Percentiles rank a stretch among this genome's conserved stretches.
Evolutionary conservation across 2,113 vertebrate genomes (phyloP).

Genomic region (Oreotrochilus melanogaster): DNA sequence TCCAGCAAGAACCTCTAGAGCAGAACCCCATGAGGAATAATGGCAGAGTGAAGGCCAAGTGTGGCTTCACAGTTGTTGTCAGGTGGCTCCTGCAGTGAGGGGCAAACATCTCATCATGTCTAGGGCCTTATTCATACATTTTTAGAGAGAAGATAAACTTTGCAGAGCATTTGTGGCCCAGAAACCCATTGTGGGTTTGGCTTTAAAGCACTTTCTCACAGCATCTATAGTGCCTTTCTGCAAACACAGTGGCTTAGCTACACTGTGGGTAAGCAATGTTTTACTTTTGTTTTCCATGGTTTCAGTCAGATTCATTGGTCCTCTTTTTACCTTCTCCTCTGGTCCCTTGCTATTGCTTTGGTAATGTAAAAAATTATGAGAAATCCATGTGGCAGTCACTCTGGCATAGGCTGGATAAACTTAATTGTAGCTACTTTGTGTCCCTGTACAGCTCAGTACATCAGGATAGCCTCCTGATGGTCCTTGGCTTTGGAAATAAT

Average conservation of each 20-base stretch:
- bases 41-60: background rate
- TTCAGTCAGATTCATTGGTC: background rate
- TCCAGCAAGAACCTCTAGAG: background rate
- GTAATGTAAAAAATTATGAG: background rate
- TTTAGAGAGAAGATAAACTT: background rate
- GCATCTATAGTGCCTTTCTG: background rate
- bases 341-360: background rate
- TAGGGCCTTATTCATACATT: background rate
- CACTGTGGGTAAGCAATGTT: background rate
- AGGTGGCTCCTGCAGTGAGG: background rate
- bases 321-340: background rate
- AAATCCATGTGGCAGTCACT: background rate
- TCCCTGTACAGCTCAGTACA: background rate
- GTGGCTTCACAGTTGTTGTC: background rate
- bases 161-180: background rate
- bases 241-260: background rate
- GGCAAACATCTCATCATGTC: background rate
- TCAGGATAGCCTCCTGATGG: background rate
- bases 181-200: background rate
- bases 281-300: background rate
- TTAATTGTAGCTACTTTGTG: background rate
- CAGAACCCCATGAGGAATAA: background rate
- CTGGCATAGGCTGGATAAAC: background rate
- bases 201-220: background rate
- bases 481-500: conserved; percentile 47